These are phyloP conservation scores for Ectropis crepuscularia DNA, from an alignment of 2,888 invertebrate genomes.

Conservation along the genomic window DNA sequence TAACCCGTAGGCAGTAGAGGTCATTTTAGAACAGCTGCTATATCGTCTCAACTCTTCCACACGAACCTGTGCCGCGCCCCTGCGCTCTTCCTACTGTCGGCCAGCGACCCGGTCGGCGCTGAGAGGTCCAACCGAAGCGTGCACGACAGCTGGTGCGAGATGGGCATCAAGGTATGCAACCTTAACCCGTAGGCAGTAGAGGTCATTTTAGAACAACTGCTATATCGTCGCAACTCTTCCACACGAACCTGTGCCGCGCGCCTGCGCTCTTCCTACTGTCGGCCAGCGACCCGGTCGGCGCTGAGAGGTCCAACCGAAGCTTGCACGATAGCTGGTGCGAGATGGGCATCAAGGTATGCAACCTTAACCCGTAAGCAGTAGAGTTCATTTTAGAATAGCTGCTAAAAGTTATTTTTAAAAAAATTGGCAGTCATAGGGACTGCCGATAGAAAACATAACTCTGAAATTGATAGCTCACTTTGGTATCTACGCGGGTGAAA, in stretches of 20 bases:
- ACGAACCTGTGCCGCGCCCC: constrained; percentile 90
- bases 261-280: constrained; percentile 91
- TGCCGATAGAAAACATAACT: no score
- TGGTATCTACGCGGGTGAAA: no score
- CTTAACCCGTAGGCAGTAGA: no score
- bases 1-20: neutral
- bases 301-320: constrained; percentile 88
- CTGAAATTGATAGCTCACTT: no score
- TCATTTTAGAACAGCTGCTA: no score
- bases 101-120: constrained; percentile 89
- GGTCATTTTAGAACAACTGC: no score
- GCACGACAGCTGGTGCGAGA: constrained; percentile 89
- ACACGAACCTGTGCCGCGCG: constrained; percentile 89
- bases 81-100: constrained; percentile 89
- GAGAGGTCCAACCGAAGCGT: constrained; percentile 89
- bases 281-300: constrained; percentile 88
- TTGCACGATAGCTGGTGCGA: constrained; percentile 91
- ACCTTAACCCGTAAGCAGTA: neutral
- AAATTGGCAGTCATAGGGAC: no score
- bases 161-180: constrained; percentile 91
- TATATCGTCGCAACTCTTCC: constrained; percentile 93
- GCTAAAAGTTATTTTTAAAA: no score
- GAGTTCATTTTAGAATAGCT: neutral
- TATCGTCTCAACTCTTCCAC: constrained; percentile 94
- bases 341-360: constrained; percentile 88